Percentiles rank a stretch among this genome's conserved stretches.
Evolutionary conservation across 2,888 invertebrate genomes (phyloP).

Genomic region (Piscicola geometra): DNA sequence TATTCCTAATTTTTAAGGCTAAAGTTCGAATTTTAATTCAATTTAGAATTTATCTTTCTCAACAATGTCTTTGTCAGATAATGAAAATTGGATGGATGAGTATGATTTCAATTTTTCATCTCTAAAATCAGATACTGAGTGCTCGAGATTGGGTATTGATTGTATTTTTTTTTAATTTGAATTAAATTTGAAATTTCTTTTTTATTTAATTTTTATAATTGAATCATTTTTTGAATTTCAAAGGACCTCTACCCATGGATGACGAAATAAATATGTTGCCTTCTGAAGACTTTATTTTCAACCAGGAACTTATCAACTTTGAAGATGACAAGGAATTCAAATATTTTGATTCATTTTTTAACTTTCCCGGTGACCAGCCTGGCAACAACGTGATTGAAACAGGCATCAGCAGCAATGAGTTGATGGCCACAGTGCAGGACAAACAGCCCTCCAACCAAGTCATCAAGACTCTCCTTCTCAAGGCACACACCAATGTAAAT

Average conservation of each 20-base stretch:
- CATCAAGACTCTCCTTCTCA: background rate
- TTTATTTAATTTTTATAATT: background rate
- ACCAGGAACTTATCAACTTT: background rate
- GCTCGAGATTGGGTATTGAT: background rate
- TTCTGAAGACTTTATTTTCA: background rate
- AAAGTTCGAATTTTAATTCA: no score
- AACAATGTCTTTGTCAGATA: background rate
- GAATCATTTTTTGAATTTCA: background rate
- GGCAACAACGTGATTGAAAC: background rate
- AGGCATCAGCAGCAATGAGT: background rate
- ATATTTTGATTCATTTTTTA: background rate
- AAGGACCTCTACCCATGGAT: background rate
- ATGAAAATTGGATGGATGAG: slow-evolving; percentile 4
- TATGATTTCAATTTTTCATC: background rate
- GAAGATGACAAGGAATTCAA: background rate
- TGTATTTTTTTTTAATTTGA: background rate
- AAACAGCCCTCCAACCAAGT: slow-evolving; percentile 2
- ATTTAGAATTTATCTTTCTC: no score
- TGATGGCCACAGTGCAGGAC: background rate
- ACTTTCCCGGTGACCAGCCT: background rate
- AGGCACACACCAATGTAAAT: background rate
- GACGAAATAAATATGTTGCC: slow-evolving; percentile 7
- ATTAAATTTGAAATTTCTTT: background rate
- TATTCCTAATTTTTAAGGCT: background rate
- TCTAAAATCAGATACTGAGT: background rate